Base-by-base conservation (phyloP, 2,888 invertebrate species). In the Lepidocyrtinus sp. region DNA sequence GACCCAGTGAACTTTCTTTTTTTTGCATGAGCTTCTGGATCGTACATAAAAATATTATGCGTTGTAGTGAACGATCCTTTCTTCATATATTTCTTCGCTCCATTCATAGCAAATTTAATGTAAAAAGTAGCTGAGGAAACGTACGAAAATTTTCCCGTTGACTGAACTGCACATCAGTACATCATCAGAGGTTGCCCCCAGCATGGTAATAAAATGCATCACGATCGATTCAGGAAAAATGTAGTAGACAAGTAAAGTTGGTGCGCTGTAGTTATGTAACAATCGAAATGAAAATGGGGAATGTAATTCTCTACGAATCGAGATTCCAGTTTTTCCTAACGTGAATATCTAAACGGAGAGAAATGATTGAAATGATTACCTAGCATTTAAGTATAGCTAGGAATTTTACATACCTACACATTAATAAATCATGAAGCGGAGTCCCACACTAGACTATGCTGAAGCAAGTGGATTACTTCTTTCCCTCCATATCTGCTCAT, bases 201-300 rank as follows among this genome's bases (percentile, higher is more conserved):
- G 55, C 55, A n/a, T n/a, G n/a, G n/a, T n/a, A 55, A 55, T 55
- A 55, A 55, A 55, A 55, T 55, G 55, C n/a, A 9, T n/a, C n/a
- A n/a, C n/a, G n/a, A n/a, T n/a, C n/a, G n/a, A n/a, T n/a, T n/a
- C n/a, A n/a, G n/a, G n/a, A n/a, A n/a, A 17, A 36, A 36, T 55
- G 55, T 3, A 55, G 17, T 55, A 55, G 9, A 2, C 9, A 55
- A 36, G 55, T 55, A 55, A 55, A 55, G 55, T 17, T n/a, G 9
- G 9, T 55, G 55, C 7, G 17, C 55, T 55, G 7, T 55, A 9
- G 55, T 17, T 17, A 55, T n/a, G 36, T n/a, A n/a, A n/a, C n/a
- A n/a, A n/a, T n/a, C n/a, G n/a, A n/a, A n/a, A n/a, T n/a, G n/a
- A n/a, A n/a, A n/a, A n/a, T n/a, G n/a, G n/a, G n/a, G n/a, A n/a